Evolutionary conservation across 2,797 vertebrate genomes (phyloP), one percentile per base, ranked within the genome.

Genomic region (Caiman crocodilus): DNA sequence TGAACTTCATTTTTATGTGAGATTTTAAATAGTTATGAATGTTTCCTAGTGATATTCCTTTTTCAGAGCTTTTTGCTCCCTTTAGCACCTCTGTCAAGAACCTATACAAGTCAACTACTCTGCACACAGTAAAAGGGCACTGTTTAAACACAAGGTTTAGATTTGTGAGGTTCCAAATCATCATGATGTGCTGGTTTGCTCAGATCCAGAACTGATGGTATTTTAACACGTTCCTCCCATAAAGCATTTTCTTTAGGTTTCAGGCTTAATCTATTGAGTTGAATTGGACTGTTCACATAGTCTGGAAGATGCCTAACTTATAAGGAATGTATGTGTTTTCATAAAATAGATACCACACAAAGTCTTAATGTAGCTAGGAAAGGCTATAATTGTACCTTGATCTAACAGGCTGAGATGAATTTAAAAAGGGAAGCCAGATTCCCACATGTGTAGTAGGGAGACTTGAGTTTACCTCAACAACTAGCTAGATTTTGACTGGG

Each of bases 1-100:
- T 84, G 78, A 94, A 95, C 92, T 91, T 90, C 78, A 81, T 6
- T 93, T 58, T 92, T 93, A 32, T 74, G 89, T 58, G 6, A 88
- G 79, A 75, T 76, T 50, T 96, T 94, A 91, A 96, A 74, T 96
- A 93, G 94, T 93, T 94, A 71, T 80, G 14, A 25, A 35, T 32
- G 35, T 82, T 79, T 71, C 61, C 74, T 84, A 58, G 65, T 50
- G 84, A 90, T 95, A 79, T 81, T 90, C 92, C 6, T 14, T 92
- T 96, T 92, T 23, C 26, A 61, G 76, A 88, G 23, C 5, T 71
- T 85, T 89, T 92, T 87, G 4, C 79, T 94, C 94, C 61, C 67
- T 65, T 79, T 88, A 18, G 63, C 82, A 65, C 55, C 93, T 94
- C 76, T 88, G 26, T 30, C 61, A 90, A 42, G 73, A 67, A 69